Base-by-base conservation (phyloP, 2,113 vertebrate species). In the Mirounga angustirostris region DNA sequence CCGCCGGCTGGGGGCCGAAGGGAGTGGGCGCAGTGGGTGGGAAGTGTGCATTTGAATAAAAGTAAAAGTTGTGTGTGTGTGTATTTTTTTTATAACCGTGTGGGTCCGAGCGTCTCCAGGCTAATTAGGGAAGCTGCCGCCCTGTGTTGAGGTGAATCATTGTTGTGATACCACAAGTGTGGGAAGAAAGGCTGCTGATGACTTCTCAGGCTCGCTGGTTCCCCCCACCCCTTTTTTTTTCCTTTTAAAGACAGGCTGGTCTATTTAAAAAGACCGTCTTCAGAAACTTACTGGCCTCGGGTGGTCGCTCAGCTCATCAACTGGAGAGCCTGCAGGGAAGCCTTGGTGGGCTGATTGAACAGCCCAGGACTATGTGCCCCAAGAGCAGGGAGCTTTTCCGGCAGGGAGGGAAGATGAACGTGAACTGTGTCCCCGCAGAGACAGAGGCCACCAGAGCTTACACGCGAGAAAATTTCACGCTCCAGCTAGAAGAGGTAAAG, bases 51-150 rank as follows among this genome's bases (percentile, higher is more conserved):
- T 54, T n/a, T 1, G 63, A 83, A 71, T 46, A 30, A 63, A 96
- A 97, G 96, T 73, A 71, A 89, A 95, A 96, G 76, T 69, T 92
- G 50, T 18, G 6, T 5, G 11, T 63, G 6, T 63, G 26, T 7
- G 5, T 65, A 0, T 65, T 15, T 13, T 26, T n/a, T 52, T 78
- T 18, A 33, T 95, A 73, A 78, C 61, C 71, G 0, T 33, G 94
- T 78, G 69, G 61, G 92, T 61, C 97, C 80, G 4, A 50, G 95
- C 46, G 63, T 76, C 95, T 88, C 63, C 89, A 21, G 94, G 84
- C 89, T 90, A 74, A 88, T 79, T 36, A 40, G 79, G 79, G 98
- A 87, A 90, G 76, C 85, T 82, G 92, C 88, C 91, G 65, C 94
- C 90, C 81, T 2, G 58, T 56, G 69, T 76, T 11, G 63, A 52